Base-by-base conservation (phyloP, 1,140 invertebrate genomes). In the Brachionus paranguensis region DNA sequence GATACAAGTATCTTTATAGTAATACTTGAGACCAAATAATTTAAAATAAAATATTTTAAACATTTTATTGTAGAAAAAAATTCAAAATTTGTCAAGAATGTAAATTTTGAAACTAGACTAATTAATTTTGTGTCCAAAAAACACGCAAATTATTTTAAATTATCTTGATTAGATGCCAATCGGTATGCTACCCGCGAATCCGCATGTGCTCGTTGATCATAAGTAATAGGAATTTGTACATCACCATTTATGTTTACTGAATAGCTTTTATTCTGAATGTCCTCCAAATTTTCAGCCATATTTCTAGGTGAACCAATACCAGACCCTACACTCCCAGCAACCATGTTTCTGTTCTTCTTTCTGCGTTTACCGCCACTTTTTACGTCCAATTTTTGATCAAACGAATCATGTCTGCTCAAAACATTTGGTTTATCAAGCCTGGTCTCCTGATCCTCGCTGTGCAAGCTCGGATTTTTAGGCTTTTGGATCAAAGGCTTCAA, bases 191-290 rank as follows among this genome's bases (percentile, higher is more conserved):
- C 72, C 24, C 45, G 43, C 43, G 72, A 50, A 76, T 76, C 72
- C 11, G 72, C 20, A 29, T 76, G 12, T 24, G 43, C 11, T 50
- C 68, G 68, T 41, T 43, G 33, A 41, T 72, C 68, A 20, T 72
- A 72, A 72, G 33, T 72, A 43, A 79, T 79, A 17, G 76, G 76
- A 37, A 79, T 79, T 64, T 55, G 76, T n/a, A 79, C 17, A n/a
- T 79, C 76, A 37, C 76, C 76, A 60, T 60, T 79, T 53, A n/a
- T 17, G 17, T 79, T 79, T 37, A 55, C 24, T 6, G 55, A 79
- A 79, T 55, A 79, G 29, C 29, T 60, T 27, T 14, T 37, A 27
- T 50, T 79, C 8, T 81, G 0, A 45, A 14, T 27, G 14, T 81
- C 78, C 3, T 64, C 50, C 33, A 45, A 43, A 45, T 45, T 64